phyloP scores from a whole-genome alignment of 2,113 vertebrate genomes.

The Cranoglanis bouderius region DNA sequence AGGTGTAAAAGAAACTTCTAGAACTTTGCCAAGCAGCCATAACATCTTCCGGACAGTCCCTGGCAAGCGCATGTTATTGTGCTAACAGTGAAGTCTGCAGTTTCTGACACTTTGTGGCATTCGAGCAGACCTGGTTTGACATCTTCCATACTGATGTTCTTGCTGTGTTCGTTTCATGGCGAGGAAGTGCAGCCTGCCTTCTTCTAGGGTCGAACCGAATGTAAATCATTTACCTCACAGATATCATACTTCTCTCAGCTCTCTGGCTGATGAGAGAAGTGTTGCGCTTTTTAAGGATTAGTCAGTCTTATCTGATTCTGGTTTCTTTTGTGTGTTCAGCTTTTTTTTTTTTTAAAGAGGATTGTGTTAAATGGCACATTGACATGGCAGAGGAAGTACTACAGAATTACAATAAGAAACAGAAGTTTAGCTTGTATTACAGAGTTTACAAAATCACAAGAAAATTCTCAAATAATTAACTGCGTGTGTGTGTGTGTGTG shows the following conservation, averaged over 20 bases:
- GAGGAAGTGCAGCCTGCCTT: background rate
- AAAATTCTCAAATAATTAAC: too few species aligned
- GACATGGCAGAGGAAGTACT: background rate
- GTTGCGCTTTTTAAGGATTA: background rate
- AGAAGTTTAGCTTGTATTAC: background rate
- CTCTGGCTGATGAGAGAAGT: background rate
- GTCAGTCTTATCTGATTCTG: background rate
- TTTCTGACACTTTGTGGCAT: background rate
- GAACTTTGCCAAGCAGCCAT: too few species aligned
- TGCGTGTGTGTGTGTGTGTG: too few species aligned
- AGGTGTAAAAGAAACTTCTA: too few species aligned
- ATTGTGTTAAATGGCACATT: background rate
- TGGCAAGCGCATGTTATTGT: too few species aligned
- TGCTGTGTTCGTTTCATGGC: background rate
- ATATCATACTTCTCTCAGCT: background rate
- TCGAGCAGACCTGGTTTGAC: background rate
- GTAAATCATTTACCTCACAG: background rate
- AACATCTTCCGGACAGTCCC: too few species aligned
- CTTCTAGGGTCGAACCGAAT: background rate
- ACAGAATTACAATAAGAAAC: background rate
- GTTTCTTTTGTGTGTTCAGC: background rate
- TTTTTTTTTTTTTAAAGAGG: background rate
- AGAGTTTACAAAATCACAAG: too few species aligned
- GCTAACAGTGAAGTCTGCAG: too few species aligned
- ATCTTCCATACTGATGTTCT: background rate